Evolutionary conservation across 2,888 invertebrate species (phyloP).

Genomic region (Agriotes lineatus): DNA sequence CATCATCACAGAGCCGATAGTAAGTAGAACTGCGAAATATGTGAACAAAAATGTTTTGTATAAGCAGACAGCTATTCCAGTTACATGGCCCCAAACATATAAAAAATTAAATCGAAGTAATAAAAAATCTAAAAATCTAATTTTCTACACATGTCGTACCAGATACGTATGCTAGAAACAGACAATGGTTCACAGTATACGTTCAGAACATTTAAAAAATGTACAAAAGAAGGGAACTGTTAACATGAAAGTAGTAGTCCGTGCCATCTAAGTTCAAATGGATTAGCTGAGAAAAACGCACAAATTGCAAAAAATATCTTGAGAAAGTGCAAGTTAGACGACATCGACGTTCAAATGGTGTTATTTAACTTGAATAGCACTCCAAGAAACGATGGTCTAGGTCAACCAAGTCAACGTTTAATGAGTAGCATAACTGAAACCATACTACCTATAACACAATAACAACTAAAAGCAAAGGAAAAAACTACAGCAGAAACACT

Average conservation of each 20-base stretch:
- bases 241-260: constrained; percentile 5
- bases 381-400: too few species aligned
- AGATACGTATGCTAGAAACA: constrained; percentile 15
- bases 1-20: constrained; percentile 18
- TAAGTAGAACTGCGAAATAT: constrained; percentile 14
- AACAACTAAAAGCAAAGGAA: too few species aligned
- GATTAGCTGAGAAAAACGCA: not conserved
- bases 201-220: constrained; percentile 3
- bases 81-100: constrained; percentile 20
- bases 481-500: too few species aligned
- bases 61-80: constrained; percentile 35
- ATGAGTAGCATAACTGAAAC: too few species aligned
- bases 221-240: constrained; percentile 3
- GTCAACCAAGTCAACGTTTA: too few species aligned
- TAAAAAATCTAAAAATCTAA: too few species aligned
- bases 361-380: too few species aligned
- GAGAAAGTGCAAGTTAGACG: not conserved
- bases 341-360: not conserved
- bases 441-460: too few species aligned
- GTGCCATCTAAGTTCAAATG: not conserved
- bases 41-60: too few species aligned
- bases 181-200: constrained; percentile 14
- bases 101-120: constrained; percentile 7
- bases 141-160: constrained; percentile 32
- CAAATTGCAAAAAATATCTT: not conserved